A percentile compares a stretch with the other conserved stretches of the same genome.
Conservation (phyloP, 2,888 invertebrate genomes). For the Drosophila peninsularis region DNA sequence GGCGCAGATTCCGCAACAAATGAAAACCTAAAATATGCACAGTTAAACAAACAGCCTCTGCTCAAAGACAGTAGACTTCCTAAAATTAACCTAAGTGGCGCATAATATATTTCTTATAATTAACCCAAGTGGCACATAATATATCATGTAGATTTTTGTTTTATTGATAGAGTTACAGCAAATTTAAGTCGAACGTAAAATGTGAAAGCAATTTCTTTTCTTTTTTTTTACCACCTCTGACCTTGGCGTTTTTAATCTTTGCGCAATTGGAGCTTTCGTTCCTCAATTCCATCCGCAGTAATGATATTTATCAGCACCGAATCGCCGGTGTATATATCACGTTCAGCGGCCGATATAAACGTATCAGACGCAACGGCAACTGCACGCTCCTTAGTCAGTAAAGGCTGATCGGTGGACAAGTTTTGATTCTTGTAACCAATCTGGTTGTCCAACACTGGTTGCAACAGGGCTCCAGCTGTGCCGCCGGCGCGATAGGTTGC, state of each 20-base stretch:
- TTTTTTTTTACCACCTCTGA: constrained; percentile 10
- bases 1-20: no score
- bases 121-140: no score
- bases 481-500: constrained; percentile 95
- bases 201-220: constrained; percentile 26
- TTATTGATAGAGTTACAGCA: constrained; percentile 64
- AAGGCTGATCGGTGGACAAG: constrained; percentile 84
- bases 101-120: not conserved
- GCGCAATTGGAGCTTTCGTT: constrained; percentile 90
- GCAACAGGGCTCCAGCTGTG: constrained; percentile 94
- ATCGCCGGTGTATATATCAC: constrained; percentile 99
- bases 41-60: no score
- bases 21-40: no score
- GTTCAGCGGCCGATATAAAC: constrained; percentile 98
- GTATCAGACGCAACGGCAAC: constrained; percentile 95
- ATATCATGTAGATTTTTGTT: constrained; percentile 39
- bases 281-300: constrained; percentile 92
- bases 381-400: constrained; percentile 92
- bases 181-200: constrained; percentile 50
- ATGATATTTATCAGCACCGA: constrained; percentile 93
- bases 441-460: constrained; percentile 98
- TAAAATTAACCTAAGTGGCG: no score
- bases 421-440: constrained; percentile 95
- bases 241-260: constrained; percentile 89
- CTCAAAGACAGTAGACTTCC: no score